These are phyloP conservation scores for Catalaphyllia jardinei DNA, from an alignment of 64 coral and sea anemone species.

Conservation along the genomic window DNA sequence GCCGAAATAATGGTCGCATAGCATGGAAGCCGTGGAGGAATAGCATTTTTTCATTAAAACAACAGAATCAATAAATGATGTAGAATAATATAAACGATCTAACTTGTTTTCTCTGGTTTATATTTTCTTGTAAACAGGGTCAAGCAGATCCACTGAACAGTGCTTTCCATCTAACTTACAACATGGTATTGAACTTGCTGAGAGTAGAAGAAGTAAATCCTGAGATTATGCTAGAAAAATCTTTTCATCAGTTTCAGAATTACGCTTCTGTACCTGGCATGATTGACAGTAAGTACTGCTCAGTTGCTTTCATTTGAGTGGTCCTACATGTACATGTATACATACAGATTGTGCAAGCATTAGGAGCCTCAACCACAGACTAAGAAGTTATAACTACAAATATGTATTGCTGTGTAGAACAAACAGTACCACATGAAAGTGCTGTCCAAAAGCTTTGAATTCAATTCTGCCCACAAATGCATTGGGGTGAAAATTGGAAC, in stretches of 20 bases:
- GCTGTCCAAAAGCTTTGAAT: too few species aligned
- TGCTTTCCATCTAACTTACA: slow-evolving; percentile 96
- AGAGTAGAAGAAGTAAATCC: slow-evolving; percentile 98
- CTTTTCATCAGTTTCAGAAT: slow-evolving; percentile 98
- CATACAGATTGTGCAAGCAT: too few species aligned
- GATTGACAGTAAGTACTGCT: slow-evolving; percentile 80
- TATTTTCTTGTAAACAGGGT: slow-evolving; percentile 57
- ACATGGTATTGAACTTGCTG: slow-evolving; percentile 98
- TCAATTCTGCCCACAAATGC: too few species aligned
- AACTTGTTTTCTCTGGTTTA: neutral
- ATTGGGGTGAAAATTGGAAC: too few species aligned
- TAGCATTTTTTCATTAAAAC: too few species aligned
- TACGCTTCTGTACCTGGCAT: slow-evolving; percentile 88
- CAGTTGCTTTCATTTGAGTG: neutral
- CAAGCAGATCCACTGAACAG: slow-evolving; percentile 95
- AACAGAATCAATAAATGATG: too few species aligned
- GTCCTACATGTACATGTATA: neutral
- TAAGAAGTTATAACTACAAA: too few species aligned
- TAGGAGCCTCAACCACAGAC: neutral
- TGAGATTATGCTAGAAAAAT: slow-evolving; percentile 98
- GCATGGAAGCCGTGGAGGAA: too few species aligned
- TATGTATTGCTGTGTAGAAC: too few species aligned
- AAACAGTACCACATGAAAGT: too few species aligned
- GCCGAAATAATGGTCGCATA: too few species aligned
- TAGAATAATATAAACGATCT: too few species aligned